Conservation (phyloP, 2,113 vertebrate genomes). For the Eulacestoma nigropectus region DNA sequence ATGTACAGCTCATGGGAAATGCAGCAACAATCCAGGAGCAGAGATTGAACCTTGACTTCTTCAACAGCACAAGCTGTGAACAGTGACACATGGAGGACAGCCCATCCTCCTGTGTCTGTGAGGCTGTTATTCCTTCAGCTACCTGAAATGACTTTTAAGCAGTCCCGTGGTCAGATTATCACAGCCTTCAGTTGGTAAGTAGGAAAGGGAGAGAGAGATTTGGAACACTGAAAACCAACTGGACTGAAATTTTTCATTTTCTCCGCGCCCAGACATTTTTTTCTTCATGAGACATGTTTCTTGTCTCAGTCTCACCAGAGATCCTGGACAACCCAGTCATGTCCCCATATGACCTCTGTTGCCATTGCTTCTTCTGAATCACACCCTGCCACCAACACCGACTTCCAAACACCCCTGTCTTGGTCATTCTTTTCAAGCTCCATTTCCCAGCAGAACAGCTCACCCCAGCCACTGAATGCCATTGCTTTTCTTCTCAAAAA, state of each 20-base stretch:
- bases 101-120: background rate
- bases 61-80: background rate
- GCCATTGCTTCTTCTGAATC: background rate
- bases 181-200: background rate
- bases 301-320: background rate
- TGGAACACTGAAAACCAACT: background rate
- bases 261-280: background rate
- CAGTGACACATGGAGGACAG: background rate
- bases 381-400: accelerated
- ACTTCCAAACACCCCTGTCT: background rate
- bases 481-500: background rate
- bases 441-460: background rate
- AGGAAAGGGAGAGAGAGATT: background rate
- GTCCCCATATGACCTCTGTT: background rate
- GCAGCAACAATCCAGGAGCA: background rate
- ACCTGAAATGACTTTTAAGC: background rate
- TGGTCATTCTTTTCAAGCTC: background rate
- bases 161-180: background rate
- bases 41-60: background rate
- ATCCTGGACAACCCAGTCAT: background rate
- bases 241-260: background rate
- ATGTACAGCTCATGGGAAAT: background rate
- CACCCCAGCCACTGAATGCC: background rate
- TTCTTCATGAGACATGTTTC: background rate
- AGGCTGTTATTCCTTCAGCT: background rate